Evolutionary conservation across 2,888 invertebrate species (phyloP), one percentile per base, ranked within the genome.

Genomic region (Exocentrus adspersus): DNA sequence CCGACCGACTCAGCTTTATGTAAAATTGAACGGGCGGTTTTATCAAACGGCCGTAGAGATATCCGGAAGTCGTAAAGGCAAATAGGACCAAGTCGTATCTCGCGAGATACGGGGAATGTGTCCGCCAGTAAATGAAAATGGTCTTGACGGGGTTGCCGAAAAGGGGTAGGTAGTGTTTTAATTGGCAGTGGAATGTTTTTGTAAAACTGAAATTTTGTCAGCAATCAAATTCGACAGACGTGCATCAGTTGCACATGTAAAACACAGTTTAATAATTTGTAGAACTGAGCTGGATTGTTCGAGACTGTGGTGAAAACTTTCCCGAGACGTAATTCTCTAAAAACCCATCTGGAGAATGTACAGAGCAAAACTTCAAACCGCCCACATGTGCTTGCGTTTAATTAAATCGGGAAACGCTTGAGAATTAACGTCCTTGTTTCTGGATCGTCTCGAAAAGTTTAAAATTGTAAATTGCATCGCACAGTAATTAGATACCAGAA

Each of bases 51-150:
- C 45, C 54, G 28, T 43, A 28, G 45, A 46, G 45, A 57, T 57
- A 57, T 57, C 56, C 46, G 56, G 30, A n/a, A 37, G 43, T 20
- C 28, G 56, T 57, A 45, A 57, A 46, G 46, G 54, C 54, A 17
- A 54, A 54, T 43, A 12, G 43, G 54, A 16, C 21, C 43, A 41
- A 42, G 28, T 7, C 24, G 7, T 54, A 54, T 54, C 53, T 42
- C 19, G 17, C 46, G 12, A 57, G 56, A 57, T 57, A 57, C 46
- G 54, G 46, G 30, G 56, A 57, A 57, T 57, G 24, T 32, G 56
- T 57, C 56, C 56, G 46, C 46, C 46, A 45, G 19, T 32, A 32
- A 45, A 57, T 20, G 56, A 57, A 46, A 46, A 42, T 54, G 43
- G 54, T 43, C 28, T 1, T 43, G 5, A 16, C 16, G 16, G 21